Conservation (phyloP, 64 coral and sea anemone genomes). For the Platygyra sinensis region DNA sequence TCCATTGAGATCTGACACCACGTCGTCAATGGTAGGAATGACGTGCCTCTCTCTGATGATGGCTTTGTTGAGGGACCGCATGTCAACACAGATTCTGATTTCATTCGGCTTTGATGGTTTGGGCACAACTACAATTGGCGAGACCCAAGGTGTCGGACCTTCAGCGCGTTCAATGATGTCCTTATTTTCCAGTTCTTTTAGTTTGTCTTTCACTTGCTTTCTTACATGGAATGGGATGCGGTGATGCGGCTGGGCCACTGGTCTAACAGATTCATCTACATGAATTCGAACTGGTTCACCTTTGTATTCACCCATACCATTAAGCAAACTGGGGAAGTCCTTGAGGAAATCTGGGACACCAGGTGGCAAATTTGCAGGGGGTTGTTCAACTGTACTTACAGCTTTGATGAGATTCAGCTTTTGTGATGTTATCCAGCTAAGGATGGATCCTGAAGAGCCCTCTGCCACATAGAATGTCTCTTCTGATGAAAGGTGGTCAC, state of each 20-base stretch:
- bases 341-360: conserved; percentile 56
- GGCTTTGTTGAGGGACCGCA: conserved; percentile 48
- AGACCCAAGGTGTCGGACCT: conserved; percentile 75
- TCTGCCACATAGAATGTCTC: conserved; percentile 66
- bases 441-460: conserved; percentile 48
- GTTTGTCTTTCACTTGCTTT: conserved; percentile 55
- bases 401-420: conserved; percentile 68
- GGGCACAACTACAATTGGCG: conserved; percentile 59
- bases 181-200: conserved; percentile 50
- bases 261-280: conserved; percentile 70
- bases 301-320: conserved; percentile 72
- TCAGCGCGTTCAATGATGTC: conserved; percentile 63
- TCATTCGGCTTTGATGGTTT: conserved; percentile 58
- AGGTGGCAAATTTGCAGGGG: conserved; percentile 46
- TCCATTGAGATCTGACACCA: conserved; percentile 47
- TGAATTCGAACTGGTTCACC: conserved; percentile 64
- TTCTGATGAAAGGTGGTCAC: conserved; percentile 20
- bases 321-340: conserved; percentile 54
- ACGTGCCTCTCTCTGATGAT: conserved; percentile 38
- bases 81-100: conserved; percentile 65
- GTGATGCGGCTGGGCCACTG: conserved; percentile 54
- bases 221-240: conserved; percentile 56
- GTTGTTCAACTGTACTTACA: conserved; percentile 44
- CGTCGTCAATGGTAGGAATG: conserved; percentile 45
- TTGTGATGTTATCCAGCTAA: conserved; percentile 56